Evolutionary conservation across 64 coral and sea anemone genomes (phyloP), one percentile per base, ranked within the genome.

Genomic region (Orbicella faveolata): DNA sequence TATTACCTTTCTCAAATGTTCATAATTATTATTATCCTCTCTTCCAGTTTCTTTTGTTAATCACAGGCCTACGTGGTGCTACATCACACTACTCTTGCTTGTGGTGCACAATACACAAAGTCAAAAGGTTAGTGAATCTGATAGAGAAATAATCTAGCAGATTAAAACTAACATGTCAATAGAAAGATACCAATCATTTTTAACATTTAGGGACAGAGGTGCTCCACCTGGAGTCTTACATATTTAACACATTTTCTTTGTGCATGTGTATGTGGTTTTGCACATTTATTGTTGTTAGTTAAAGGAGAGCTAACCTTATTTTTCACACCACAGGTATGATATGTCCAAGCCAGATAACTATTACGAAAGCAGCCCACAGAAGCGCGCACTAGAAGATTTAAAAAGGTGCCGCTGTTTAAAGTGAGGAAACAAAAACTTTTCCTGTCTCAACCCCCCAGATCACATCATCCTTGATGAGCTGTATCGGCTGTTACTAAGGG

Each of bases 391-490:
- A 76, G 74, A 41, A 76, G 74, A 76, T 35, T 37, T 76, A 35
- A 17, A 37, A 76, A 76, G 36, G 18, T 76, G 74, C 74, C 36
- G 74, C 34, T 26, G 13, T 76, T 76, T 76, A 37, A 76, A 76
- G 74, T 8, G 2, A 76, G 74, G 34, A 63, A 75, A 75, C 11
- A 75, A 36, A 34, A 10, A 75, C 73, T 75, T 34, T 37, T 63
- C n/a, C 34, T 75, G 73, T 36, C 36, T 82, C 26, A 63, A 82
- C 33, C 87, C 80, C 26, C 80, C 86, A 10, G 92, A 90, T 65
- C 88, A 94, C 48, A 94, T 90, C 62, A 73, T 94, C 39, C 80
- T 90, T 34, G 80, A 94, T 90, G 88, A 90, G 63, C 81, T 90
- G 18, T 87, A 94, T 16, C 39, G 30, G 30, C 87, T 94, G 33